Conservation (phyloP, 2,113 vertebrate species). For the Otocyon megalotis region DNA sequence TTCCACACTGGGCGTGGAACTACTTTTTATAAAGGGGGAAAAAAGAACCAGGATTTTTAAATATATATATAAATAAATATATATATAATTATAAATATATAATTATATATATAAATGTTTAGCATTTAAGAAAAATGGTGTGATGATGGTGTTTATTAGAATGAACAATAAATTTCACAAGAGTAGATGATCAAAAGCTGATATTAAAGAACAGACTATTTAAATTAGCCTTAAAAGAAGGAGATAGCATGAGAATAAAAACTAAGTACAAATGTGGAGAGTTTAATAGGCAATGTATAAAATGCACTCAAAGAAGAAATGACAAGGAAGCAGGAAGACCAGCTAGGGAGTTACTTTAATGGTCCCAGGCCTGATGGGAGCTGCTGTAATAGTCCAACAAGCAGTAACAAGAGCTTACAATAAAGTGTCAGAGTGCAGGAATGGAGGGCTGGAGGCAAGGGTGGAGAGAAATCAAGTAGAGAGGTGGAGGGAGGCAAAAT, state of each 20-base stretch:
- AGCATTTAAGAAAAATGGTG: background rate
- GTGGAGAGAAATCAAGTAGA: background rate
- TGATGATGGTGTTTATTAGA: background rate
- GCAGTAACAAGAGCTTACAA: background rate
- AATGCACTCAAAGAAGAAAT: background rate
- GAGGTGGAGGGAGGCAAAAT: rapidly evolving
- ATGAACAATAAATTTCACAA: background rate
- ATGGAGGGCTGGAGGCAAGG: background rate
- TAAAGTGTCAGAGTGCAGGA: background rate
- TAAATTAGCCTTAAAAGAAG: constrained; percentile 22
- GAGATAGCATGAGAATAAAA: background rate
- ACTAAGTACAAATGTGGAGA: background rate
- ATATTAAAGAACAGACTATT: background rate
- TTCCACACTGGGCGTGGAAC: background rate
- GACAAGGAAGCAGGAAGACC: background rate
- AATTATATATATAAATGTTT: background rate
- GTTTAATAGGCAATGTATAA: background rate
- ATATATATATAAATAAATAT: too few relatives aligned
- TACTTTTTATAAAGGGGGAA: background rate
- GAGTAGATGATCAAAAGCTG: background rate
- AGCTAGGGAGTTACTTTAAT: background rate
- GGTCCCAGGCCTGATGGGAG: background rate
- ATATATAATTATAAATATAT: too few relatives aligned
- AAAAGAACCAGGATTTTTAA: background rate
- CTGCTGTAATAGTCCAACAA: rapidly evolving